Evolutionary conservation across 37 sponge, comb jelly and placozoan species (phyloP).

Genomic region (Bolinopsis microptera): DNA sequence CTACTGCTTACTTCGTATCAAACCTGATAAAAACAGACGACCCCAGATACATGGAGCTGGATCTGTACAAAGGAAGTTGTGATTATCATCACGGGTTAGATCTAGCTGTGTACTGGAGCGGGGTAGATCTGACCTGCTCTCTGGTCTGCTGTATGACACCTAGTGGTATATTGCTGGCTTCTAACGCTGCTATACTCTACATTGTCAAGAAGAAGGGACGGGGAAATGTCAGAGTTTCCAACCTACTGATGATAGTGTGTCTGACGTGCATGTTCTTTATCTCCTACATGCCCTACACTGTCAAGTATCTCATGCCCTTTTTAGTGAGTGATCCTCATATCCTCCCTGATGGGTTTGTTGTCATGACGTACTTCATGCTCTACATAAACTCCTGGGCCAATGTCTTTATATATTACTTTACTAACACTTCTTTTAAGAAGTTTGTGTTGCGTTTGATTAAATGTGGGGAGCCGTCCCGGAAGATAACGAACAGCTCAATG

Average conservation of each 20-base stretch:
- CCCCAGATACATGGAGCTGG: not conserved
- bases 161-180: not conserved
- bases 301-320: constrained; percentile 32
- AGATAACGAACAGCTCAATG: not conserved
- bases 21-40: not conserved
- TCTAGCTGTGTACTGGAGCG: not conserved
- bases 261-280: constrained; percentile 15
- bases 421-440: not conserved
- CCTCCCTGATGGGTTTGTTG: not conserved
- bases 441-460: not conserved
- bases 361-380: constrained; percentile 44
- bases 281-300: constrained; percentile 22
- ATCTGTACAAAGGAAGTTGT: constrained; percentile 29
- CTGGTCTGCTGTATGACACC: constrained; percentile 22
- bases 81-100: not conserved
- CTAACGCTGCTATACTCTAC: not conserved
- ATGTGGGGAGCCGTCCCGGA: not conserved
- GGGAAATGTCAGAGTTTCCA: not conserved
- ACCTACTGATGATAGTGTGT: not conserved
- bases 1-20: not conserved
- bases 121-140: not conserved
- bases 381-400: constrained; percentile 51
- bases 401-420: not conserved
- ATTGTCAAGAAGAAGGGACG: constrained; percentile 47
- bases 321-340: not conserved